Percentiles rank a stretch among this genome's conserved stretches.
These are phyloP conservation scores for Cataglyphis livida DNA, from an alignment of 2,888 invertebrate genomes.

Conservation along the genomic window DNA sequence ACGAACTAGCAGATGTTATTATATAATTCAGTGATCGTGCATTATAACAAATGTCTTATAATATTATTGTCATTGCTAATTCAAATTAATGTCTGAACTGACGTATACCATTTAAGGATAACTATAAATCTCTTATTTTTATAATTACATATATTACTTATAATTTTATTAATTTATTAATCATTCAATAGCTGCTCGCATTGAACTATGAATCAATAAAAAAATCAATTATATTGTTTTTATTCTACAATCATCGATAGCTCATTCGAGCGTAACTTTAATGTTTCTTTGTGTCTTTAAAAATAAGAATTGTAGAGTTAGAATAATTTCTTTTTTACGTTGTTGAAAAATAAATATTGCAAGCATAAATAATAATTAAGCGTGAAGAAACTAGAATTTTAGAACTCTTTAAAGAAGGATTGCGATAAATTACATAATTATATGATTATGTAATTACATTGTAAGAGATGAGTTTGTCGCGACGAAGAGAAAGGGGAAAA, in stretches of 20 bases:
- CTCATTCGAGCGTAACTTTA: slow-evolving; percentile 62
- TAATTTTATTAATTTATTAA: neutral
- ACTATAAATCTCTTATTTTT: neutral
- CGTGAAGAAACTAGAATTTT: neutral
- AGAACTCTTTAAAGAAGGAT: neutral
- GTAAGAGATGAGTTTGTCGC: neutral
- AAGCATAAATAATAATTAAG: neutral
- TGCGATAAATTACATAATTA: slow-evolving; percentile 10
- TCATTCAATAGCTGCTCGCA: neutral
- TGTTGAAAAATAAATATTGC: neutral
- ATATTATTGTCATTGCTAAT: neutral
- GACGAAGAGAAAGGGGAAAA: neutral
- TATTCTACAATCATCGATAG: neutral
- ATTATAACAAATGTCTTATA: neutral
- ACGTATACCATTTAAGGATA: neutral
- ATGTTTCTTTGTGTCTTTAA: slow-evolving; percentile 69
- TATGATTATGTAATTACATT: neutral
- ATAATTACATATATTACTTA: neutral
- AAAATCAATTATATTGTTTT: neutral
- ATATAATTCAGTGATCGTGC: neutral
- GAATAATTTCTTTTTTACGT: neutral
- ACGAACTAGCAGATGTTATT: neutral
- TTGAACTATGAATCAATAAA: neutral
- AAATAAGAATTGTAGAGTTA: slow-evolving; percentile 5
- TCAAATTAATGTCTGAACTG: neutral